These are phyloP conservation scores for Lepeophtheirus nordmannii DNA, from an alignment of 2,888 invertebrate genomes.

Conservation along the genomic window DNA sequence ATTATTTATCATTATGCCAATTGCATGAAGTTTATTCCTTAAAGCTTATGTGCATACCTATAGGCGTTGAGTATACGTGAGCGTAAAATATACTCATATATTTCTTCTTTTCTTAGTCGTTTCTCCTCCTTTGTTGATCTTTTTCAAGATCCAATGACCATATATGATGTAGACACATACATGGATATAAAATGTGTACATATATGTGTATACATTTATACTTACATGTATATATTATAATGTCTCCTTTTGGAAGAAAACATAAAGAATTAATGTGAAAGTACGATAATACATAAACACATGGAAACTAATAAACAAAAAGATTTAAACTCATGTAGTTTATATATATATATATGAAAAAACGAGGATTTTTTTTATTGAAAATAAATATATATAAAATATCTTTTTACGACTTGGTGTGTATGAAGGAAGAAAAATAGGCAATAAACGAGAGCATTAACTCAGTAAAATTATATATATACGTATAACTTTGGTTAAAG, in stretches of 20 bases:
- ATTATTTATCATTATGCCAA: too few species aligned
- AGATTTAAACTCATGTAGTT: not conserved
- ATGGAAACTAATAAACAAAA: not conserved
- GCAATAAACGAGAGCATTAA: constrained; percentile 6
- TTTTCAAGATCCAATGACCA: too few species aligned
- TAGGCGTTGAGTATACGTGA: too few species aligned
- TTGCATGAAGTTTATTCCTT: too few species aligned
- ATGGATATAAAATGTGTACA: too few species aligned
- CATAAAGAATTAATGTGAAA: not conserved
- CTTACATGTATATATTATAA: constrained; percentile 3
- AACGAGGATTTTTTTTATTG: not conserved
- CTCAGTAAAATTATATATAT: not conserved
- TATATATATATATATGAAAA: not conserved
- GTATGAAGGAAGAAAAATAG: not conserved
- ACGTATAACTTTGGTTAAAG: not conserved
- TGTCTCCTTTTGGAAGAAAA: not conserved
- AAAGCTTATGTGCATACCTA: too few species aligned
- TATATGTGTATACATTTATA: too few species aligned
- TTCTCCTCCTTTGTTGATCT: too few species aligned
- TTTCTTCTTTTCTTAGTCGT: too few species aligned
- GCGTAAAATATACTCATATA: too few species aligned
- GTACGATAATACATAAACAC: not conserved
- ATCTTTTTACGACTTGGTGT: constrained; percentile 1
- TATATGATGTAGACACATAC: too few species aligned
- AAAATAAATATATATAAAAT: constrained; percentile 6